Evolutionary conservation across 2,888 invertebrate genomes (phyloP).

Genomic region (Phymatocera aterrima): DNA sequence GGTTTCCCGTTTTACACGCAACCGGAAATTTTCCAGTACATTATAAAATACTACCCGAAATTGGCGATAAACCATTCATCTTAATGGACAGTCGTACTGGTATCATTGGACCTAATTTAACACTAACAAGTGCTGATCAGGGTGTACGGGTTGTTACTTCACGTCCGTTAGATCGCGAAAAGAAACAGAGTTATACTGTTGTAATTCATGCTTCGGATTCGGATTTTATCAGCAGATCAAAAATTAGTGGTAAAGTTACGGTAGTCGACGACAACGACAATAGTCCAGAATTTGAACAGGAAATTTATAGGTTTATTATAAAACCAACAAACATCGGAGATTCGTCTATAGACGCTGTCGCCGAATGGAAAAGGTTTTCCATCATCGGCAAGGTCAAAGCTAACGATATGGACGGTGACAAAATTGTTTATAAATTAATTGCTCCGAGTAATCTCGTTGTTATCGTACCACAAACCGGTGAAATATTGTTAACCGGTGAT

Average conservation of each 20-base stretch:
- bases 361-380: constrained; percentile 86
- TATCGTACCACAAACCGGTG: constrained; percentile 95
- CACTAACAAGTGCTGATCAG: constrained; percentile 65
- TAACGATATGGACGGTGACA: constrained; percentile 93
- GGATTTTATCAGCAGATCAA: constrained; percentile 87
- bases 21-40: constrained; percentile 83
- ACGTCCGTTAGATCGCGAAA: constrained; percentile 87
- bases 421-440: constrained; percentile 89
- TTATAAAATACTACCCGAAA: constrained; percentile 86
- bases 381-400: constrained; percentile 92
- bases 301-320: constrained; percentile 86
- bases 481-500: constrained; percentile 88
- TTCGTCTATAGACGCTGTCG: constrained; percentile 77
- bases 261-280: constrained; percentile 95
- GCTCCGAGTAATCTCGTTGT: constrained; percentile 89
- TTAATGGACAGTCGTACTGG: constrained; percentile 80
- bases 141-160: constrained; percentile 87
- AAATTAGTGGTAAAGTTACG: constrained; percentile 85
- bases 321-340: constrained; percentile 63
- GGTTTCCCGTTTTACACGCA: constrained; percentile 85
- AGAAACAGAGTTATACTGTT: constrained; percentile 83
- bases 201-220: constrained; percentile 88
- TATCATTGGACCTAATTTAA: constrained; percentile 73
- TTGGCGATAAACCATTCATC: constrained; percentile 81
- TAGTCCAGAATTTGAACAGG: constrained; percentile 88